Evolutionary conservation across 2,888 invertebrate species (phyloP), one percentile per base, ranked within the genome.

Genomic region (Ormyrus rosae): DNA sequence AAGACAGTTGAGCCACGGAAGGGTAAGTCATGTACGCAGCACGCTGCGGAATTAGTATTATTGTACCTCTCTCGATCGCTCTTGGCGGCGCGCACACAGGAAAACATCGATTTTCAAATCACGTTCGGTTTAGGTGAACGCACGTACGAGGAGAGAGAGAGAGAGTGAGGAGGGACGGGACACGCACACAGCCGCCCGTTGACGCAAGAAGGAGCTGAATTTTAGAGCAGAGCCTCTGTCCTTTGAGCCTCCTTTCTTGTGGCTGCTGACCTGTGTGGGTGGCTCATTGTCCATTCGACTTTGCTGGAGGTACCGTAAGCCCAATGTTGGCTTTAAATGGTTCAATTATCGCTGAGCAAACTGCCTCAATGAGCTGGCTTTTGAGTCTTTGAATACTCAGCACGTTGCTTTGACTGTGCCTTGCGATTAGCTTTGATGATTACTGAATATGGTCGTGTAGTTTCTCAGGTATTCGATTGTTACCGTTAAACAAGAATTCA

Each of bases 51-150:
- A 78, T 81, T 81, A 70, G 73, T 78, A 69, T 70, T 77, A 73
- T 77, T 81, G 63, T 34, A 4, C 34, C 34, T 34, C 34, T 34
- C 74, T 77, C 63, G 60, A 55, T 58, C 50, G 34, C 56, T 45
- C 56, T 51, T 67, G 61, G 55, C 34, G 34, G 34, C 34, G 34
- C 34, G 34, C 72, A 72, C 65, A 60, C 82, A 82, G 82, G 82
- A 82, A 82, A 82, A 77, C 82, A 77, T 82, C 80, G 73, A 82
- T 82, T 82, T 82, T 82, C 82, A 82, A 80, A 82, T 80, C 82
- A 82, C 80, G 80, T 80, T 70, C 79, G 68, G 48, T 71, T 74
- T 78, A 65, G 64, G 64, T 69, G 61, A 55, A 67, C 48, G 74
- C 65, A 53, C 19, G 34, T 34, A 34, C 34, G 34, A 34, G 34